phyloP scores from a whole-genome alignment of 2,113 vertebrate genomes.

The Sigmodon hispidus region DNA sequence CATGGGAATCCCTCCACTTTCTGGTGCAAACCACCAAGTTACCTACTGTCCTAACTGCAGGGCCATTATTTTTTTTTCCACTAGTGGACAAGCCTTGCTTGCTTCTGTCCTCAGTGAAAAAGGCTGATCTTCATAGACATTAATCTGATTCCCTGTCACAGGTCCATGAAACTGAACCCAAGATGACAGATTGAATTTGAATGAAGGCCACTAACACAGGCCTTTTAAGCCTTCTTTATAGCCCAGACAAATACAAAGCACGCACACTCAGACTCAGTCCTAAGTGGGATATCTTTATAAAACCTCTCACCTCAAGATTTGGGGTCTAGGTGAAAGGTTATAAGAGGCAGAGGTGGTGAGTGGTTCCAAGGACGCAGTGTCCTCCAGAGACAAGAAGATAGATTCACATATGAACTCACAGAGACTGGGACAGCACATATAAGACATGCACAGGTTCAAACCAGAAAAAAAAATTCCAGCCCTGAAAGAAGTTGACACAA shows the following conservation, averaged over 20 bases:
- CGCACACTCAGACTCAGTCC: neutral
- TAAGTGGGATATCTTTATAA: neutral
- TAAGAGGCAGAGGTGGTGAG: neutral
- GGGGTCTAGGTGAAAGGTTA: neutral
- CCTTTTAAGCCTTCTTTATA: neutral
- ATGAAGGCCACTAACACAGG: neutral
- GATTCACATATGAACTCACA: neutral
- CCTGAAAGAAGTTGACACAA: neutral
- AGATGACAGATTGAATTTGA: neutral
- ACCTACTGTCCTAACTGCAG: neutral
- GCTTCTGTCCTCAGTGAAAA: neutral
- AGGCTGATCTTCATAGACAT: neutral
- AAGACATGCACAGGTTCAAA: neutral
- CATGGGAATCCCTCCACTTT: neutral
- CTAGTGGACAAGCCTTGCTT: neutral
- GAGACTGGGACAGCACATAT: neutral
- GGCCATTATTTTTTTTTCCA: neutral
- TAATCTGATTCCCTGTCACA: neutral
- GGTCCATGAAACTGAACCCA: neutral
- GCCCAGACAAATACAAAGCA: neutral
- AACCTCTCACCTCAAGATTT: neutral
- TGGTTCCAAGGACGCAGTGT: neutral
- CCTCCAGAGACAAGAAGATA: neutral
- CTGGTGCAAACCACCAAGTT: slow-evolving; percentile 4
- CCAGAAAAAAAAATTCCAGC: neutral